phyloP scores from a whole-genome alignment of 2,888 invertebrate species.

The Parasteatoda lunata region DNA sequence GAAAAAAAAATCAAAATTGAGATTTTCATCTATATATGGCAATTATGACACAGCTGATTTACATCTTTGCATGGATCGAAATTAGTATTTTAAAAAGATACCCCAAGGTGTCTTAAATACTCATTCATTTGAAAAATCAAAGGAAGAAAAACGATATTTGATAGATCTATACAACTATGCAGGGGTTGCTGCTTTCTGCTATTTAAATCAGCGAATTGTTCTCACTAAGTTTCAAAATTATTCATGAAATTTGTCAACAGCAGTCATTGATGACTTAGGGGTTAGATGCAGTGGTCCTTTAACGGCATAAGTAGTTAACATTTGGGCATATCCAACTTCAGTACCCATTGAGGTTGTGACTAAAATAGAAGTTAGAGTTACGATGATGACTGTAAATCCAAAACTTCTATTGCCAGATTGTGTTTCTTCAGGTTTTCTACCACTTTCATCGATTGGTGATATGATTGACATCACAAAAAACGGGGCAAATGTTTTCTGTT shows the following conservation, averaged over 20 bases:
- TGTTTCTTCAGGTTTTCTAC: constrained; percentile 59
- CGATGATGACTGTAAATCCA: constrained; percentile 72
- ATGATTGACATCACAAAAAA: constrained; percentile 71
- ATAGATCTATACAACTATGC: too few species aligned
- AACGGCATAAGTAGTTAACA: constrained; percentile 74
- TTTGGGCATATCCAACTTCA: constrained; percentile 75
- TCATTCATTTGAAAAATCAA: too few species aligned
- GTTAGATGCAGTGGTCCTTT: constrained; percentile 72
- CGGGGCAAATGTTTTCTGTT: constrained; percentile 38
- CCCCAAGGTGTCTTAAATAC: too few species aligned
- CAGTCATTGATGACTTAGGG: constrained; percentile 74
- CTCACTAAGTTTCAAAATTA: too few species aligned
- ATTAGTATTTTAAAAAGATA: too few species aligned
- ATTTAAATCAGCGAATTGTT: too few species aligned
- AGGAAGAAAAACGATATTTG: too few species aligned
- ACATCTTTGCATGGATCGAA: too few species aligned
- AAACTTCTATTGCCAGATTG: constrained; percentile 41
- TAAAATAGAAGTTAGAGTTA: constrained; percentile 74
- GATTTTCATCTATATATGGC: too few species aligned
- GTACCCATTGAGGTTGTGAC: constrained; percentile 75
- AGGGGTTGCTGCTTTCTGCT: too few species aligned
- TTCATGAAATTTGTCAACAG: constrained; percentile 50
- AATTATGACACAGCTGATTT: too few species aligned
- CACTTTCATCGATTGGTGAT: constrained; percentile 11
- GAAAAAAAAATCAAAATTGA: too few species aligned